These are phyloP conservation scores for Drosophila sucinea DNA, from an alignment of 1,140 invertebrate species.

Conservation along the genomic window DNA sequence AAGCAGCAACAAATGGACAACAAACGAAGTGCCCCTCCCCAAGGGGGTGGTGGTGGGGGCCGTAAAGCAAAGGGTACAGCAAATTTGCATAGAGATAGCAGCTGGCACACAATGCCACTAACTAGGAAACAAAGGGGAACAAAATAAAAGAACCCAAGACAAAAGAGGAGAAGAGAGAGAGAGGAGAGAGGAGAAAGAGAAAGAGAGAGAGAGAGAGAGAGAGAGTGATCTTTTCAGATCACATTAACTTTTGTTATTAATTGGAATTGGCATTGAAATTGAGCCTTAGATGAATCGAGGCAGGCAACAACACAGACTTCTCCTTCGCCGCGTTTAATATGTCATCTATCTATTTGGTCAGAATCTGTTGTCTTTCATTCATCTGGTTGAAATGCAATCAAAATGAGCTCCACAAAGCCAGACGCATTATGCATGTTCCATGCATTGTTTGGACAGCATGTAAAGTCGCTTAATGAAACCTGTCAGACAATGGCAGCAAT, in stretches of 20 bases:
- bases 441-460: slow-evolving; percentile 42
- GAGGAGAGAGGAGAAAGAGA: no score
- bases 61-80: not conserved
- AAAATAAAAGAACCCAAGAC: no score
- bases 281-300: not conserved
- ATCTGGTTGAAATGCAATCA: slow-evolving; percentile 37
- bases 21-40: not conserved
- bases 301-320: not conserved
- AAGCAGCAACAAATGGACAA: slow-evolving; percentile 59
- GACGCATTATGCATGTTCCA: slow-evolving; percentile 43
- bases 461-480: slow-evolving; percentile 58
- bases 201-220: no score
- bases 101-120: no score
- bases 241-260: no score
- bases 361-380: slow-evolving; percentile 24
- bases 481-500: slow-evolving; percentile 56
- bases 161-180: no score
- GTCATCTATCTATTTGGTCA: slow-evolving; percentile 16
- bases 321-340: no score
- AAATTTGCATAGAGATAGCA: no score
- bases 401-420: slow-evolving; percentile 45
- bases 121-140: no score
- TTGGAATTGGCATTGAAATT: no score
- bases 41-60: not conserved
- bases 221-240: no score